Conservation (phyloP, 2,113 vertebrate genomes). For the Hippopotamus amphibius region DNA sequence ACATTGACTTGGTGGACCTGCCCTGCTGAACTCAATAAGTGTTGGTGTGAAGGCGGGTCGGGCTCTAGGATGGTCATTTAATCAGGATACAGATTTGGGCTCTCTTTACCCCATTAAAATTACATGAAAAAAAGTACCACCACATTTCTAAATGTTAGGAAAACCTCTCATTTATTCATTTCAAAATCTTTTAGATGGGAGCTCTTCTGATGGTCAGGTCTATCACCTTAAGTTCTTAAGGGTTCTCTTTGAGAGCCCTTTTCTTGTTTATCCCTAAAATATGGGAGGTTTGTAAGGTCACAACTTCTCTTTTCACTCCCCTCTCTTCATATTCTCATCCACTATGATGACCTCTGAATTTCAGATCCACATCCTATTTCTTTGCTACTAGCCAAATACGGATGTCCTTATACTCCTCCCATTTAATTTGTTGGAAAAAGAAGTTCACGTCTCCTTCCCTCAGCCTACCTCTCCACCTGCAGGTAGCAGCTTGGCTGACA, state of each 20-base stretch:
- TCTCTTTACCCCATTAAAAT: background rate
- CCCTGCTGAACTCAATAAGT: background rate
- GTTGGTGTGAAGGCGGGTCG: background rate
- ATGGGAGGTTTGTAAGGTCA: background rate
- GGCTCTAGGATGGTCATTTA: background rate
- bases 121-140: background rate
- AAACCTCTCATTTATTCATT: background rate
- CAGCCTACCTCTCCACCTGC: constrained; percentile 12
- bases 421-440: constrained; percentile 26
- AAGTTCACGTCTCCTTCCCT: background rate
- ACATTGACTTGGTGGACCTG: too few relatives aligned
- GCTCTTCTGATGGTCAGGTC: background rate
- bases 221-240: background rate
- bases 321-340: background rate
- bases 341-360: background rate
- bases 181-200: background rate
- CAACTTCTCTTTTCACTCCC: background rate
- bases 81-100: background rate
- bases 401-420: background rate
- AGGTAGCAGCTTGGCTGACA: background rate
- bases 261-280: background rate
- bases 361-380: background rate
- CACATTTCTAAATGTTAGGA: background rate
- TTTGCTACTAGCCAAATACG: background rate
- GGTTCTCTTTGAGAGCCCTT: background rate